Base-by-base conservation (phyloP, 2,888 invertebrate genomes). In the Brenthis daphne region DNA sequence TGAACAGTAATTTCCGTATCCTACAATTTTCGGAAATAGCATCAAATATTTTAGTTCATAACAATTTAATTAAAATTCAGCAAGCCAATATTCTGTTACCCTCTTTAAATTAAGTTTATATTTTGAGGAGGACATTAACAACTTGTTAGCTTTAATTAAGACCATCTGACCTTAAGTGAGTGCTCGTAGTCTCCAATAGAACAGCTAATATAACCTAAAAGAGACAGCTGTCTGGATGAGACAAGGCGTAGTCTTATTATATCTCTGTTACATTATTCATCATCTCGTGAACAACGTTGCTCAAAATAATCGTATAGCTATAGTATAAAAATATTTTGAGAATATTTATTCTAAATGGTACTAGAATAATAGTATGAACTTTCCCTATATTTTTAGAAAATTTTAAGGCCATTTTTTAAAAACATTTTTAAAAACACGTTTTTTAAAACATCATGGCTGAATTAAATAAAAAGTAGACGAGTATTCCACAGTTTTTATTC, bases 141-240 rank as follows among this genome's bases (percentile, higher is more conserved):
- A 70, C 48, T 68, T 68, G 56, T 68, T 60, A 58, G 60, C 61
- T 68, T 67, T 70, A 70, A 70, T 67, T 70, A 70, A 63, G 51
- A 56, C 51, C 56, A 51, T 56, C 55, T 50, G 61, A 56, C 61
- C 50, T 29, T 63, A 58, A 63, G 60, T 56, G 50, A 67, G 48
- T 63, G 43, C 37, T 63, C 61, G 53, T 47, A 48, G 63, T 67
- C 61, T 67, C 43, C 56, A 67, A 67, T 67, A 56, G 57, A 61
- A 60, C 16, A 37, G 43, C 48, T 67, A 63, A 67, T 63, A 67
- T 67, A 63, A 67, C 56, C 56, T 63, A 63, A 20, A 43, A 13
- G 24, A 56, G 67, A 61, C 61, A 67, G 61, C 67, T 67, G 61
- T 55, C 56, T 61, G 55, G 61, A 56, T 43, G 57, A 57, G 66